A percentile compares a stretch with the other conserved stretches of the same genome.
Conservation (phyloP, 2,888 invertebrate genomes). For the Pardosa pseudoannulata region DNA sequence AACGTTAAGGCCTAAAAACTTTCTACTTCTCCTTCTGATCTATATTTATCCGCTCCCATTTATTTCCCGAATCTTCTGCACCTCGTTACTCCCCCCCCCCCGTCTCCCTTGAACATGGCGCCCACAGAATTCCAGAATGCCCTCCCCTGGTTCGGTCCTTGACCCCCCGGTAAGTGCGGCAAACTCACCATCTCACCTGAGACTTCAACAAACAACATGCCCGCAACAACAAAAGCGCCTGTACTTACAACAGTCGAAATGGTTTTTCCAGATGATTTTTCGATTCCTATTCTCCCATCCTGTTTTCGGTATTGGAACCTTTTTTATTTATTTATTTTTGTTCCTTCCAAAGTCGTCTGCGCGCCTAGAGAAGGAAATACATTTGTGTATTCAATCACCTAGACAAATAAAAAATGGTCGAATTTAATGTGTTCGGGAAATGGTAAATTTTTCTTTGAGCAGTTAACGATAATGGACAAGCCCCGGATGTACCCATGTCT, state of each 20-base stretch:
- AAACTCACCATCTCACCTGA: conserved; percentile 51
- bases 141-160: conserved; percentile 17
- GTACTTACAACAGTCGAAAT: not conserved
- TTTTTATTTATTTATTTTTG: not conserved
- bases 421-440: not conserved
- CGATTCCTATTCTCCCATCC: not conserved
- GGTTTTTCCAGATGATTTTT: not conserved
- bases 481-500: no score
- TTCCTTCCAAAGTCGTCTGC: not conserved
- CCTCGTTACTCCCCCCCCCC: no score
- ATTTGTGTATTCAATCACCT: not conserved
- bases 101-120: not conserved
- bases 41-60: no score
- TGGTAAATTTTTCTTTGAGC: not conserved
- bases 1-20: no score
- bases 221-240: conserved; percentile 3
- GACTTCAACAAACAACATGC: conserved; percentile 45
- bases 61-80: no score
- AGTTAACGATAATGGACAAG: no score
- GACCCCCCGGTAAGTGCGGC: conserved; percentile 34
- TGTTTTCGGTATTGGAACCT: not conserved
- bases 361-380: not conserved
- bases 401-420: not conserved
- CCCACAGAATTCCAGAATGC: no score
- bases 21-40: no score